These are phyloP conservation scores for Furnarius figulus DNA, from an alignment of 2,113 vertebrate species.

Conservation along the genomic window DNA sequence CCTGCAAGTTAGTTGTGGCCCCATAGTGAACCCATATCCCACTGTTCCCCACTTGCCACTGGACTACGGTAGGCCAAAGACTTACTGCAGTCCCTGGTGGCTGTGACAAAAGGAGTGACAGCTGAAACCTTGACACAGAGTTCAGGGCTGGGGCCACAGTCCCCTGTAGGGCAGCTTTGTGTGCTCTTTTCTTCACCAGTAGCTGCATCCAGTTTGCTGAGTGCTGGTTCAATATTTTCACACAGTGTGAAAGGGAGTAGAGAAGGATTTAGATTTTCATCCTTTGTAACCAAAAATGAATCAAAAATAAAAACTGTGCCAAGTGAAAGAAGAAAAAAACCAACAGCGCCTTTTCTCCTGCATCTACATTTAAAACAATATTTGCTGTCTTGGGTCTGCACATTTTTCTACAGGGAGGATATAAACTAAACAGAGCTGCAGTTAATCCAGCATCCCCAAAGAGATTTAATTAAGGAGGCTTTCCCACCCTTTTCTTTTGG, in stretches of 20 bases:
- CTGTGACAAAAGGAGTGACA: not conserved
- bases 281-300: not conserved
- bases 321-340: slow-evolving; percentile 1
- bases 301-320: not conserved
- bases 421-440: slow-evolving; percentile 45
- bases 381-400: slow-evolving; percentile 23
- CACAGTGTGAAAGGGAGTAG: not conserved
- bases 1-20: not conserved
- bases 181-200: not conserved
- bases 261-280: not conserved
- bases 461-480: slow-evolving; percentile 18
- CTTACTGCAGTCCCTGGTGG: not conserved
- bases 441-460: slow-evolving; percentile 47
- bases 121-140: not conserved
- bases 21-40: no score
- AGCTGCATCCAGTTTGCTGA: not conserved
- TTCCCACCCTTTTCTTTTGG: slow-evolving; percentile 37
- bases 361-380: slow-evolving; percentile 34
- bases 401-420: slow-evolving; percentile 18
- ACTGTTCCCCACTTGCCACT: not conserved
- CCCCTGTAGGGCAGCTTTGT: not conserved
- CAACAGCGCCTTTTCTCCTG: not conserved
- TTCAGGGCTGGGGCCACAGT: not conserved
- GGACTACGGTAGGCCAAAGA: not conserved
- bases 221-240: not conserved